Evolutionary conservation across 2,888 invertebrate species (phyloP), one percentile per base, ranked within the genome.

Genomic region (Polyploca ridens): DNA sequence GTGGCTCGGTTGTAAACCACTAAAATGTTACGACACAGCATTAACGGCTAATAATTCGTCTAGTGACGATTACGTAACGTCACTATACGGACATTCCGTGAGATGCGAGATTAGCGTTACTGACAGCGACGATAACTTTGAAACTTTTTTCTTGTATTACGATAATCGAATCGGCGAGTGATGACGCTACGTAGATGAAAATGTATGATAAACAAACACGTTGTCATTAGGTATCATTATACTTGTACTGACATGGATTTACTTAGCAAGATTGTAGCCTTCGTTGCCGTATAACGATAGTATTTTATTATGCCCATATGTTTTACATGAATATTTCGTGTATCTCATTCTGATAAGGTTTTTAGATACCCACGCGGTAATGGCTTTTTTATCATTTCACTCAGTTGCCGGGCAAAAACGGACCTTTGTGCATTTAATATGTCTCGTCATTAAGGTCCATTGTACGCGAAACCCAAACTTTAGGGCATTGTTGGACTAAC

Each of bases 41-140:
- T 90, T 91, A 90, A 88, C 87, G 81, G 85, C 83, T 87, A 88
- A 90, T 91, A 90, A 89, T 88, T 87, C 86, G 84, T 84, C 78
- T 82, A 79, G 84, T 85, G 88, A 88, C 85, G 86, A 89, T 91
- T 91, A 85, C 89, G 85, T 87, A 92, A 93, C 85, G 76, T 88
- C 86, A 84, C 77, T 74, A 69, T 71, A 70, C 77, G 75, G 85
- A 76, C 88, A 87, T 89, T 90, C 83, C 81, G 68, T 73, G 78
- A 88, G 90, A 90, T 91, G 86, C 75, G 66, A 90, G 90, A 90
- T 91, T 88, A 88, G 81, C 84, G 65, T 76, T 79, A 84, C 82
- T 86, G 87, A 88, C 90, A 86, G 85, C 78, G 72, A 76, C 84
- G 84, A 89, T 90, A 90, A 86, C 71, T 89, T 89, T 84, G 84